Evolutionary conservation across 1,140 invertebrate genomes (phyloP).

Genomic region (Saccostrea echinata): DNA sequence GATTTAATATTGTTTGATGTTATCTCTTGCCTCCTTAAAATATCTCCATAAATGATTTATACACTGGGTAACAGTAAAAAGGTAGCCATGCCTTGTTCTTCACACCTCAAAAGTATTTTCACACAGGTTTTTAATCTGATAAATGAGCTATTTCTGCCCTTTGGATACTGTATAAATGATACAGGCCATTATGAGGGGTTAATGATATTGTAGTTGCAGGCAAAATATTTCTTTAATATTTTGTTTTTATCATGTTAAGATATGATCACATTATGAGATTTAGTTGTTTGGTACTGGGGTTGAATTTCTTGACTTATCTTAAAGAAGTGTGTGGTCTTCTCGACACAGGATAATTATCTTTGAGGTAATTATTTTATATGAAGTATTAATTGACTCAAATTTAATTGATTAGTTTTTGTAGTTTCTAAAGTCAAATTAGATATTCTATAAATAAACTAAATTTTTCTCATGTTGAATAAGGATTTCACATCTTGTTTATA

Average conservation of each 20-base stretch:
- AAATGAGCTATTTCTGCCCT: slow-evolving; percentile 12
- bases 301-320: not conserved
- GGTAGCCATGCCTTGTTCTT: not conserved
- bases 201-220: slow-evolving; percentile 31
- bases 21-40: not conserved
- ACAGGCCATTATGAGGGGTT: not conserved
- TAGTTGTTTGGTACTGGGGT: not conserved
- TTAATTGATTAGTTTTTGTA: no score
- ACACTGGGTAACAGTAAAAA: not conserved
- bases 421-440: no score
- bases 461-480: no score
- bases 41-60: not conserved
- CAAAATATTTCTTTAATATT: slow-evolving; percentile 29
- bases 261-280: not conserved
- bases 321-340: not conserved
- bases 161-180: slow-evolving; percentile 8
- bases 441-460: no score
- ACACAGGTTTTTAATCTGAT: slow-evolving; percentile 34
- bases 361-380: not conserved
- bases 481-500: not conserved
- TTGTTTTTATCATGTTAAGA: slow-evolving; percentile 24
- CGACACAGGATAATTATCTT: not conserved
- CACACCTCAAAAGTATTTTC: slow-evolving; percentile 28
- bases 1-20: slow-evolving; percentile 5
- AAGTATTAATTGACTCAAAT: no score